These are phyloP conservation scores for Prolemur simus DNA, from an alignment of 2,113 vertebrate species.

Conservation along the genomic window DNA sequence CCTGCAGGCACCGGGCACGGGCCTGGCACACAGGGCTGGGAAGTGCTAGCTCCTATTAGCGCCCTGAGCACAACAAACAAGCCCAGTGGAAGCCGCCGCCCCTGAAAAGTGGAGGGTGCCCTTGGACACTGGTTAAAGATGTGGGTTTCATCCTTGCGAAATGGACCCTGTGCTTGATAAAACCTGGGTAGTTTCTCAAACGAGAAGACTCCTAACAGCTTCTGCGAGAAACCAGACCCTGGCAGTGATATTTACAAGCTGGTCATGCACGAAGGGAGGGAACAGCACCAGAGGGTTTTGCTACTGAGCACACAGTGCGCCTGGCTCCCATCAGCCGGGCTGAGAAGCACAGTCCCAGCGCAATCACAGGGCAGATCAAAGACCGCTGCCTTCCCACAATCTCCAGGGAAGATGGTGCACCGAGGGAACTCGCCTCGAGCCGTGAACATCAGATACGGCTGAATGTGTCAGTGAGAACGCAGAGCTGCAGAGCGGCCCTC, in stretches of 20 bases:
- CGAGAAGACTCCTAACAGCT: neutral
- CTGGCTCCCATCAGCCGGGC: rapidly evolving
- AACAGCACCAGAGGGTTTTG: neutral
- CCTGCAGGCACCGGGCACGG: rapidly evolving
- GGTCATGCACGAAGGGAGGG: rapidly evolving
- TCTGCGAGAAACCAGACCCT: neutral
- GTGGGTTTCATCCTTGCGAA: neutral
- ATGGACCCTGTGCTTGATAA: neutral
- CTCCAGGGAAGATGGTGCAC: neutral
- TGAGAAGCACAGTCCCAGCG: rapidly evolving
- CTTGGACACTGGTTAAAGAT: neutral
- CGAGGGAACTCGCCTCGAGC: neutral
- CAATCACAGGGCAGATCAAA: neutral
- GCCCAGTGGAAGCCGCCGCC: rapidly evolving
- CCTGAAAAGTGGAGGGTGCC: rapidly evolving
- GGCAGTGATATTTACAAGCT: neutral
- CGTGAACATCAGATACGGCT: rapidly evolving
- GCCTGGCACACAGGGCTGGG: neutral
- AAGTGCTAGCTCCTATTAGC: rapidly evolving
- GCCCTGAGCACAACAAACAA: rapidly evolving
- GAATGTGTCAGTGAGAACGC: rapidly evolving
- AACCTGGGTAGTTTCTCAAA: neutral
- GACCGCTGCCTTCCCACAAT: neutral
- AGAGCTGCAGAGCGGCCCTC: rapidly evolving
- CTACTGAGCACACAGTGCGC: rapidly evolving